Evolutionary conservation across 1,140 invertebrate genomes (phyloP).

Genomic region (Drosophila guanche): DNA sequence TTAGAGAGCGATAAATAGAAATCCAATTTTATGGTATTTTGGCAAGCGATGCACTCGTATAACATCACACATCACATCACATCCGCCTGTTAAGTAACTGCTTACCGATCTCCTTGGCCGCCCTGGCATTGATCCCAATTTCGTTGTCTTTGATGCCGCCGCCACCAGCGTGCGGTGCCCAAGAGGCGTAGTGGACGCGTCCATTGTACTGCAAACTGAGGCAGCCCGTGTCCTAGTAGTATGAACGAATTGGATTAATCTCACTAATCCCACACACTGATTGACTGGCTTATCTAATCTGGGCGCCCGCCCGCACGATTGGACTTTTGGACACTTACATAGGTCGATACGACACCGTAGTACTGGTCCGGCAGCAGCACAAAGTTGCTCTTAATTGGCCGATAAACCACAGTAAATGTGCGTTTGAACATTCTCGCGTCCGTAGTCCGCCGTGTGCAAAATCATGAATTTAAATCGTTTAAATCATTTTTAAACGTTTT

Average conservation of each 20-base stretch:
- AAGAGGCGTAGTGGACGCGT: conserved; percentile 74
- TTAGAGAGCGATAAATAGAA: conserved; percentile 22
- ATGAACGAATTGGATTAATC: conserved; percentile 29
- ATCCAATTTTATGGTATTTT: conserved; percentile 63
- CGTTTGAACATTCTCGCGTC: conserved; percentile 75
- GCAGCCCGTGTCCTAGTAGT: conserved; percentile 78
- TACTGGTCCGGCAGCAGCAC: conserved; percentile 76
- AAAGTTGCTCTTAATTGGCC: conserved; percentile 77
- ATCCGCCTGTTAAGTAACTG: conserved; percentile 72
- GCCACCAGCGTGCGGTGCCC: conserved; percentile 73
- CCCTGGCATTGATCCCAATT: conserved; percentile 83
- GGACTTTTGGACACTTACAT: conserved; percentile 80
- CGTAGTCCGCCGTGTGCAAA: conserved; percentile 22
- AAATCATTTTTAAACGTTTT: conserved; percentile 35
- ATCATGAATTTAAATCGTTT: conserved; percentile 39
- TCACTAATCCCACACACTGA: not conserved
- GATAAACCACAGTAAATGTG: conserved; percentile 80
- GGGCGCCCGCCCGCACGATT: conserved; percentile 5
- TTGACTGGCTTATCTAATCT: conserved; percentile 64
- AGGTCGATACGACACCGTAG: conserved; percentile 79
- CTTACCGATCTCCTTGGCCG: conserved; percentile 83
- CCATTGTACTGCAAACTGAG: conserved; percentile 71
- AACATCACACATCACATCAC: conserved; percentile 11
- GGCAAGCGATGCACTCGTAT: conserved; percentile 36
- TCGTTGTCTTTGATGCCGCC: conserved; percentile 80